Evolutionary conservation across 2,888 invertebrate species (phyloP).

Genomic region (Leucozona laternaria): DNA sequence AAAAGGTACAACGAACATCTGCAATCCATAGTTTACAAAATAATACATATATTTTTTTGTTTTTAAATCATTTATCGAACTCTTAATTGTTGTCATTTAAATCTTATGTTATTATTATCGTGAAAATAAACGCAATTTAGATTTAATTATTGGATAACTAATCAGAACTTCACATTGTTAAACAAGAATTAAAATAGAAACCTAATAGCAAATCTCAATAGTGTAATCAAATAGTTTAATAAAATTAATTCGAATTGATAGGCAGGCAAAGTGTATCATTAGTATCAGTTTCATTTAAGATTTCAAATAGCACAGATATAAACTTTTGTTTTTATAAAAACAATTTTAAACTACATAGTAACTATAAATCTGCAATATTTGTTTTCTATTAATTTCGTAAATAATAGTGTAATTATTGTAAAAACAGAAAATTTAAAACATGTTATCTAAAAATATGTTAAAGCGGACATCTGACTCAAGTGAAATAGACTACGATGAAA

Average conservation of each 20-base stretch:
- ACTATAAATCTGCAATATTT: constrained; percentile 14
- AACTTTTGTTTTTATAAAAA: constrained; percentile 17
- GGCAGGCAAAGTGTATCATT: constrained; percentile 79
- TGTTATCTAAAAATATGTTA: constrained; percentile 79
- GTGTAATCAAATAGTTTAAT: no score
- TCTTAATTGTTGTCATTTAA: no score
- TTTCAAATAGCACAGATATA: constrained; percentile 79
- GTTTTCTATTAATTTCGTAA: not conserved
- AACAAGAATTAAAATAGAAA: no score
- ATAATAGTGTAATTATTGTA: constrained; percentile 24
- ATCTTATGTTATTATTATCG: no score
- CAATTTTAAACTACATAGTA: not conserved
- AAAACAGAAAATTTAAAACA: constrained; percentile 8
- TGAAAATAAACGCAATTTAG: no score
- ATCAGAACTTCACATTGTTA: no score
- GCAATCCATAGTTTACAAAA: no score
- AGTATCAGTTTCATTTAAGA: constrained; percentile 81
- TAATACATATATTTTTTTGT: no score
- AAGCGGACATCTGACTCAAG: constrained; percentile 80
- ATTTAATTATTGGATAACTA: no score
- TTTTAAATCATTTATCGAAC: no score
- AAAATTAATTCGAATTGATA: constrained; percentile 79
- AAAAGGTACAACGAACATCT: no score
- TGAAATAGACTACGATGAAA: constrained; percentile 30
- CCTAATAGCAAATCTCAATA: no score